Evolutionary conservation across 2,113 vertebrate genomes (phyloP).

Genomic region (Ictalurus punctatus): DNA sequence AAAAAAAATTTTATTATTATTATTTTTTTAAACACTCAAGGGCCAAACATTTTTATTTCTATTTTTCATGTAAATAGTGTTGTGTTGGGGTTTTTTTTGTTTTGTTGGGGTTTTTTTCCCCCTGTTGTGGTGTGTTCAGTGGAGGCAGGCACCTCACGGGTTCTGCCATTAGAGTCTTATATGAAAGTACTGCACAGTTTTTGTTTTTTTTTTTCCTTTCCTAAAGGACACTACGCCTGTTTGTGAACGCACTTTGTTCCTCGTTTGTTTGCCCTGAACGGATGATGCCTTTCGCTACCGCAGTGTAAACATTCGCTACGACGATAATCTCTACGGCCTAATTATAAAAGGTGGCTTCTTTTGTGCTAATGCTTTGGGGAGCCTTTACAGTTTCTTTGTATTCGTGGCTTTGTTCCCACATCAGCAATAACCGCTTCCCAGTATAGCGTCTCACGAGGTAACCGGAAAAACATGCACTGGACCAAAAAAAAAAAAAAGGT

Average conservation of each 20-base stretch:
- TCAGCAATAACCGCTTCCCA: constrained; percentile 12
- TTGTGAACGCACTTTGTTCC: constrained; percentile 16
- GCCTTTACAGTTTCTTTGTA: constrained; percentile 16
- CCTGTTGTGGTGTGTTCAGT: not conserved
- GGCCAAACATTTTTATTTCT: not conserved
- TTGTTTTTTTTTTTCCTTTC: too few relatives aligned
- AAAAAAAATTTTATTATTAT: too few relatives aligned
- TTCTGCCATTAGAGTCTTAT: constrained; percentile 16
- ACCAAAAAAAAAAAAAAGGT: not conserved
- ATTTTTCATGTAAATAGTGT: constrained; percentile 21
- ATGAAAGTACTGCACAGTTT: not conserved
- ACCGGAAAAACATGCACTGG: not conserved
- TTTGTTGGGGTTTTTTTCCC: too few relatives aligned
- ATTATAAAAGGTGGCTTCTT: constrained; percentile 43
- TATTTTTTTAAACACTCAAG: not conserved
- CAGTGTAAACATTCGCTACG: constrained; percentile 42
- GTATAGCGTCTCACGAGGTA: too few relatives aligned
- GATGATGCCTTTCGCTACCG: constrained; percentile 21
- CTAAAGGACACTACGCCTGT: not conserved
- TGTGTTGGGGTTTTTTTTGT: too few relatives aligned
- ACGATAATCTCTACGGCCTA: constrained; percentile 52
- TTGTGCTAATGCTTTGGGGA: constrained; percentile 43
- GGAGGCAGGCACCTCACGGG: not conserved
- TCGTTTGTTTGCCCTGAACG: not conserved
- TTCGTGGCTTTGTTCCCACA: not conserved